A percentile compares a stretch with the other conserved stretches of the same genome.
Conservation (phyloP, 2,888 invertebrate species). For the Agrotis clavis region DNA sequence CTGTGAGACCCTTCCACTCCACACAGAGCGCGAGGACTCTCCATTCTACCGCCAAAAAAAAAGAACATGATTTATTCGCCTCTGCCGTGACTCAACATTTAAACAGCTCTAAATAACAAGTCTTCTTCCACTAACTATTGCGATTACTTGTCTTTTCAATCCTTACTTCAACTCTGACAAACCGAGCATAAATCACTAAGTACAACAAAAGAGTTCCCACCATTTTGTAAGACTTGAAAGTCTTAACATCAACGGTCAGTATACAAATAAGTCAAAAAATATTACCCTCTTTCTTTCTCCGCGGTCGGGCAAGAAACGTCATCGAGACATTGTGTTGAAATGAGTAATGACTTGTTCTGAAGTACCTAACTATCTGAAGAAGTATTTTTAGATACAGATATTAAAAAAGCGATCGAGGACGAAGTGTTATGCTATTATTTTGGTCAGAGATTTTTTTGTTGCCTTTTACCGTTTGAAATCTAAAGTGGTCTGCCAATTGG, state of each 20-base stretch:
- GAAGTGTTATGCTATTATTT: slow-evolving; percentile 19
- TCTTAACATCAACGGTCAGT: slow-evolving; percentile 56
- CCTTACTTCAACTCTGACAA: slow-evolving; percentile 31
- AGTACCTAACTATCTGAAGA: slow-evolving; percentile 20
- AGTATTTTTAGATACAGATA: slow-evolving; percentile 43
- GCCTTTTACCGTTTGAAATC: slow-evolving; percentile 25
- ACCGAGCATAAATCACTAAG: slow-evolving; percentile 45
- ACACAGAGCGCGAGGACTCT: no score
- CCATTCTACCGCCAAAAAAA: no score
- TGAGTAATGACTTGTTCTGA: slow-evolving; percentile 50
- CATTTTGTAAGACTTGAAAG: slow-evolving; percentile 48
- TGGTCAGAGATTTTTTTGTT: slow-evolving; percentile 29
- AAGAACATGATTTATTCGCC: background rate
- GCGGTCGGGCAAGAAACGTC: slow-evolving; percentile 27
- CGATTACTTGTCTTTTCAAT: slow-evolving; percentile 29
- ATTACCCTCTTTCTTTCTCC: slow-evolving; percentile 48
- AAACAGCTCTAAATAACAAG: slow-evolving; percentile 2
- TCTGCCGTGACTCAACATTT: background rate
- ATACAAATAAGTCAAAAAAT: slow-evolving; percentile 61
- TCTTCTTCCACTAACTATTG: slow-evolving; percentile 15
- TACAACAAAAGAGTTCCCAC: slow-evolving; percentile 44
- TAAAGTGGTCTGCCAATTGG: slow-evolving; percentile 8
- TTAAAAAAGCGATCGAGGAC: slow-evolving; percentile 26
- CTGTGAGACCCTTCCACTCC: no score
- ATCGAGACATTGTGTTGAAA: slow-evolving; percentile 54